Conservation (phyloP, 1,140 invertebrate species). For the Magallana gigas region DNA sequence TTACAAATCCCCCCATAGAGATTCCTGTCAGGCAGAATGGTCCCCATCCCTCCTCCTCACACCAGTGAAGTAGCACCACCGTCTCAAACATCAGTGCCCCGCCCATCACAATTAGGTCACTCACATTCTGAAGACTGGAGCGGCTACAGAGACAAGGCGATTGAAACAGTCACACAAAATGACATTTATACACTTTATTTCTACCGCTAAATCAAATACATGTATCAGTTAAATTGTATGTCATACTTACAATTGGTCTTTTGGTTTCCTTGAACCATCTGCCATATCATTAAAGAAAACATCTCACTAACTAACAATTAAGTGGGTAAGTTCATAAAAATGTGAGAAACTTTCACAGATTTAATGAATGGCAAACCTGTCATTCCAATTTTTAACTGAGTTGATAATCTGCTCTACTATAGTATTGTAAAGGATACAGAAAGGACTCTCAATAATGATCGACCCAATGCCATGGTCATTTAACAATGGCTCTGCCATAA, state of each 20-base stretch:
- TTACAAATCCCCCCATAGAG: slow-evolving; percentile 99
- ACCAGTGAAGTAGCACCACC: slow-evolving; percentile 95
- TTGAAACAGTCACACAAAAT: too few relatives aligned
- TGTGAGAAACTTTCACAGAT: too few relatives aligned
- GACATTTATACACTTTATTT: too few relatives aligned
- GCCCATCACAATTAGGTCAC: slow-evolving; percentile 99
- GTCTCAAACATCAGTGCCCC: slow-evolving; percentile 96
- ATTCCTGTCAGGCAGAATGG: slow-evolving; percentile 96
- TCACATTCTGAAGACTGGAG: slow-evolving; percentile 96
- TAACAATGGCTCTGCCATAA: slow-evolving; percentile 94
- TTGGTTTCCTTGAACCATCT: slow-evolving; percentile 92
- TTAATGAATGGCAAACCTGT: too few relatives aligned
- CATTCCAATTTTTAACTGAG: too few relatives aligned
- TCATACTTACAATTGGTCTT: slow-evolving; percentile 89
- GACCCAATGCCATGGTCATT: slow-evolving; percentile 95
- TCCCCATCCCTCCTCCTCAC: slow-evolving; percentile 89
- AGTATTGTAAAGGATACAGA: slow-evolving; percentile 84
- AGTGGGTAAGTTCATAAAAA: too few relatives aligned
- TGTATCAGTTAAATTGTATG: too few relatives aligned
- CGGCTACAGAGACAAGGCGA: slow-evolving; percentile 82
- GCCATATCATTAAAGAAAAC: slow-evolving; percentile 55
- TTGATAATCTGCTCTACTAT: too few relatives aligned
- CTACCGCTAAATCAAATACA: too few relatives aligned
- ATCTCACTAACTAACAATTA: background rate
- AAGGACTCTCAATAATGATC: slow-evolving; percentile 98